Conservation (phyloP, 2,797 vertebrate species). For the Schizopygopsis pylzovi region DNA sequence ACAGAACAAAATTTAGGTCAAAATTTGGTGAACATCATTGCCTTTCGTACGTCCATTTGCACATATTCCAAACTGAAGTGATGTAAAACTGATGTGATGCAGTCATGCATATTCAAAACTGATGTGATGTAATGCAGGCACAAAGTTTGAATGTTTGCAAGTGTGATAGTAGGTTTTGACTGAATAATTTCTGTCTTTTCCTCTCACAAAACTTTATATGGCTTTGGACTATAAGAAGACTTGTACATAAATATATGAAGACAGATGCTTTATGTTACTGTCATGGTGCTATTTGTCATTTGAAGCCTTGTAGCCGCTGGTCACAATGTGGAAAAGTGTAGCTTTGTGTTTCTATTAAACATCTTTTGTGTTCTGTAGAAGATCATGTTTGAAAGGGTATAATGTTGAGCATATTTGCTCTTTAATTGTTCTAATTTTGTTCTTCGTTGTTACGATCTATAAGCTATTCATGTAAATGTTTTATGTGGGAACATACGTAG, state of each 20-base stretch:
- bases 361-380: not conserved
- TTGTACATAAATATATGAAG: not conserved
- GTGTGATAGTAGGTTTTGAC: not conserved
- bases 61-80: not conserved
- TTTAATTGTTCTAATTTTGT: not conserved
- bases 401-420: not conserved
- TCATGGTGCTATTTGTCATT: not conserved
- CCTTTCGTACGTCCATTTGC: not conserved
- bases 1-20: not conserved
- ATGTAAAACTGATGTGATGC: not conserved
- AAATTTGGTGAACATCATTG: not conserved
- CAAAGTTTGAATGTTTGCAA: not conserved
- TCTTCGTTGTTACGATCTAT: not conserved
- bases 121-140: not conserved
- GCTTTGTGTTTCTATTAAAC: not conserved
- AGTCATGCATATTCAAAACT: not conserved
- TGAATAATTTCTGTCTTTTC: not conserved
- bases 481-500: slow-evolving; percentile 72
- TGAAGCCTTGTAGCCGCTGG: not conserved
- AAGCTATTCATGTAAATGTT: not conserved
- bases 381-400: not conserved
- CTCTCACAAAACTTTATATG: not conserved
- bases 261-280: not conserved
- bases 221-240: not conserved
- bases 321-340: not conserved